These are phyloP conservation scores for Meiosimyza platycephala DNA, from an alignment of 2,888 invertebrate genomes.

Conservation along the genomic window DNA sequence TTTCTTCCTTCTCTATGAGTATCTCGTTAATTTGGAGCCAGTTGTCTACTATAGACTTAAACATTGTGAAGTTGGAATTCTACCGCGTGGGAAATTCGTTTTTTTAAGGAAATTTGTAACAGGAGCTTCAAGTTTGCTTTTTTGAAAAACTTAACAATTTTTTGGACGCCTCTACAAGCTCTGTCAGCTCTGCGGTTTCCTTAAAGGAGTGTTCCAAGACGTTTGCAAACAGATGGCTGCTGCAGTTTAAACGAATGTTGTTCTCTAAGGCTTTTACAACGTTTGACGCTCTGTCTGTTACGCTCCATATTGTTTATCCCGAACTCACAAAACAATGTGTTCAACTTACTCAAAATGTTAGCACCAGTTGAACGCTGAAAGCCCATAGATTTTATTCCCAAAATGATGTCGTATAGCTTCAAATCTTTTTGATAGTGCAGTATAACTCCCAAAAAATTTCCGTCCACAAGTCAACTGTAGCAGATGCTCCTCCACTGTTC, in stretches of 20 bases:
- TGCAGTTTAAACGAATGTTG: constrained; percentile 37
- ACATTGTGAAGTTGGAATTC: constrained; percentile 6
- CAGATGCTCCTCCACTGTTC: constrained; percentile 39
- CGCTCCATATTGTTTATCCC: constrained; percentile 35
- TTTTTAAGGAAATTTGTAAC: constrained; percentile 37
- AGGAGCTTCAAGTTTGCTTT: constrained; percentile 42
- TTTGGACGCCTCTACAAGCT: constrained; percentile 19
- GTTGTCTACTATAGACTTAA: no score
- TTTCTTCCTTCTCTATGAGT: no score
- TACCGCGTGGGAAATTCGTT: constrained; percentile 37
- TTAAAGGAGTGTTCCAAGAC: constrained; percentile 35
- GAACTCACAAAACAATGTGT: constrained; percentile 39
- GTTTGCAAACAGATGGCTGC: constrained; percentile 40
- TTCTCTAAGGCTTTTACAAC: constrained; percentile 39
- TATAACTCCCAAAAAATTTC: constrained; percentile 40
- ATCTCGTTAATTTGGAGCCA: no score
- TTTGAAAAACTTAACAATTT: constrained; percentile 38
- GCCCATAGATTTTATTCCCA: constrained; percentile 43
- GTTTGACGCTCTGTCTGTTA: no score
- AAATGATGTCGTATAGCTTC: constrained; percentile 38
- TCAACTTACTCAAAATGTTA: constrained; percentile 37
- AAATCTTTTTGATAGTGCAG: constrained; percentile 31
- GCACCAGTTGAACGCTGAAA: constrained; percentile 40
- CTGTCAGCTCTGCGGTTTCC: constrained; percentile 23
- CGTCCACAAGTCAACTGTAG: constrained; percentile 44